These are phyloP conservation scores for Rhadina sibilatrix DNA, from an alignment of 2,113 vertebrate species.

Conservation along the genomic window DNA sequence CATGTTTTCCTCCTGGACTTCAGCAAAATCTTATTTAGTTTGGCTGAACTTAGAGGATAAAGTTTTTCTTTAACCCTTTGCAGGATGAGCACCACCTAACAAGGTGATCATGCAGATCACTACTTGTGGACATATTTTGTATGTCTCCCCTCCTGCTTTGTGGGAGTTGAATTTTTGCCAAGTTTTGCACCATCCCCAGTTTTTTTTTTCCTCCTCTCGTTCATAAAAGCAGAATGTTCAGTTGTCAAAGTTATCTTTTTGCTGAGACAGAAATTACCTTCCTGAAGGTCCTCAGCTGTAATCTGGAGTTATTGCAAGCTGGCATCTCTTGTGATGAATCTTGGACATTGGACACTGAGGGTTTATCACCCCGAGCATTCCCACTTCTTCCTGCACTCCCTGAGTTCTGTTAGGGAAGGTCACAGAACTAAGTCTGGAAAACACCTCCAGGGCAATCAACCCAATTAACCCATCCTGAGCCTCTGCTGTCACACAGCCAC, in stretches of 20 bases:
- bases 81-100: background rate
- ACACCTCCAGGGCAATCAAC: background rate
- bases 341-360: background rate
- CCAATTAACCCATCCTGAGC: background rate
- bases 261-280: background rate
- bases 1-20: constrained; percentile 48
- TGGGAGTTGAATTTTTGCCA: background rate
- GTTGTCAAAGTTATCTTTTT: background rate
- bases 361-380: background rate
- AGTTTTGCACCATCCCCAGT: background rate
- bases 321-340: background rate
- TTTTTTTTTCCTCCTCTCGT: background rate
- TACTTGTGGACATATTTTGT: background rate
- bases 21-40: constrained; percentile 35
- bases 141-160: background rate
- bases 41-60: background rate
- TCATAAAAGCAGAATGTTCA: background rate
- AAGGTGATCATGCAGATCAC: background rate
- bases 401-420: background rate
- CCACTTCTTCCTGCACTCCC: background rate
- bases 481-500: background rate
- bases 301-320: background rate
- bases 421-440: background rate
- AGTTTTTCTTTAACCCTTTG: background rate
- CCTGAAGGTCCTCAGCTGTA: background rate